Evolutionary conservation across 2,113 vertebrate genomes (phyloP).

Genomic region (Misgurnus mizolepis): DNA sequence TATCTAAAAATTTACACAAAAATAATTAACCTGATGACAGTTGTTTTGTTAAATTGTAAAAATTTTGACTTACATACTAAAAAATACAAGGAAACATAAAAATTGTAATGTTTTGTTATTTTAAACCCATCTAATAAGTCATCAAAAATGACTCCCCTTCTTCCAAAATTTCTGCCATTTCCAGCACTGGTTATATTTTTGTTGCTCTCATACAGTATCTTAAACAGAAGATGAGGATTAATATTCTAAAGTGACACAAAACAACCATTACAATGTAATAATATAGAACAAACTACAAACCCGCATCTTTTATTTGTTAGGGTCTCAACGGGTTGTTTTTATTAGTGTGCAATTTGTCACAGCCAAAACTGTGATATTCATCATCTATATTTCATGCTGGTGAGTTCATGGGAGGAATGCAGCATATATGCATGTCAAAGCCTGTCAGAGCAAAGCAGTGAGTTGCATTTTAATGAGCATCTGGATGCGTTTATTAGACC

Average conservation of each 20-base stretch:
- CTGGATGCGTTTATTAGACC: constrained; percentile 33
- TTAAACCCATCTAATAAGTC: too few relatives aligned
- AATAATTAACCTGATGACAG: too few relatives aligned
- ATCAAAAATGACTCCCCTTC: too few relatives aligned
- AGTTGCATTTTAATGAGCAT: constrained; percentile 42
- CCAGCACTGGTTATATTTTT: too few relatives aligned
- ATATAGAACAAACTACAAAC: not conserved
- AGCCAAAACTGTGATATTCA: constrained; percentile 34
- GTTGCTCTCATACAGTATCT: too few relatives aligned
- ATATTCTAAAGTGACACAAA: not conserved
- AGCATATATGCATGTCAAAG: constrained; percentile 39
- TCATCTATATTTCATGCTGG: constrained; percentile 46
- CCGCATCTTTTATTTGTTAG: not conserved
- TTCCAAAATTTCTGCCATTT: too few relatives aligned
- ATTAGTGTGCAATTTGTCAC: constrained; percentile 37
- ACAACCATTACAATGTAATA: not conserved
- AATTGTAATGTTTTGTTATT: too few relatives aligned
- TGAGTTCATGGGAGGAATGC: constrained; percentile 36
- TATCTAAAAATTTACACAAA: too few relatives aligned
- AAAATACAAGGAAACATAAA: too few relatives aligned
- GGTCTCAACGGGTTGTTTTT: constrained; percentile 9
- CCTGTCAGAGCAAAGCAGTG: constrained; percentile 52
- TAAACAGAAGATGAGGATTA: too few relatives aligned
- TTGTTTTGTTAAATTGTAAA: too few relatives aligned
- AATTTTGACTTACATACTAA: too few relatives aligned